Base-by-base conservation (phyloP, 1,140 invertebrate species). In the Euura lappo region DNA sequence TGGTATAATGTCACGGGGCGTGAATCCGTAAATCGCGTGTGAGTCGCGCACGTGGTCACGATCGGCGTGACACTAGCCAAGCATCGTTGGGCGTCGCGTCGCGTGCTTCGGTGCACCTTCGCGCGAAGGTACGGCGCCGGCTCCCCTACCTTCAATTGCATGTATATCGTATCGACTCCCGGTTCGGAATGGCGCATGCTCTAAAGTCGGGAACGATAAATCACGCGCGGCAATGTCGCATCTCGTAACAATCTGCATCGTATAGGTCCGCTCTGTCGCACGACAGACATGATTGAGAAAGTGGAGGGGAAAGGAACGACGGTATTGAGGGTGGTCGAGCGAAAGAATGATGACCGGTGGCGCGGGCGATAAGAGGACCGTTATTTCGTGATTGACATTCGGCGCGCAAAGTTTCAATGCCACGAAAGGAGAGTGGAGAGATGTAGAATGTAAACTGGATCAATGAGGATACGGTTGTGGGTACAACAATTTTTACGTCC, bases 21-120 rank as follows among this genome's bases (percentile, higher is more conserved):
- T 60, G 51, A 60, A 60, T 60, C 51, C 51, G 51, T 60, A 60
- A 60, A 60, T 60, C 51, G 51, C 51, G 51, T 60, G 51, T n/a
- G 51, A 60, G 51, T 8, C 51, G 51, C 51, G 51, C 51, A 60
- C 51, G 51, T 60, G 51, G 51, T 60, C 51, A 60, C 51, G 51
- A 60, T 60, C 51, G 51, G 51, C 51, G 13, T 60, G 51, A 60
- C 51, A 60, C 51, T 60, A 60, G 51, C 10, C 8, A 60, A n/a
- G 51, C 51, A n/a, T 11, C 51, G 51, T 60, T 60, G 51, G 51
- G 51, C 51, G 51, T 60, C 51, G 51, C 51, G 47, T 51, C 47
- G 47, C 47, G 51, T 60, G 8, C 8, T n/a, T 8, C 13, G 51
- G 8, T 60, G 3, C 51, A n/a, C 8, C 13, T 8, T n/a, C 10